Percentiles rank a stretch among this genome's conserved stretches.
phyloP scores from a whole-genome alignment of 2,888 invertebrate genomes.

The Trichopria drosophilae region DNA sequence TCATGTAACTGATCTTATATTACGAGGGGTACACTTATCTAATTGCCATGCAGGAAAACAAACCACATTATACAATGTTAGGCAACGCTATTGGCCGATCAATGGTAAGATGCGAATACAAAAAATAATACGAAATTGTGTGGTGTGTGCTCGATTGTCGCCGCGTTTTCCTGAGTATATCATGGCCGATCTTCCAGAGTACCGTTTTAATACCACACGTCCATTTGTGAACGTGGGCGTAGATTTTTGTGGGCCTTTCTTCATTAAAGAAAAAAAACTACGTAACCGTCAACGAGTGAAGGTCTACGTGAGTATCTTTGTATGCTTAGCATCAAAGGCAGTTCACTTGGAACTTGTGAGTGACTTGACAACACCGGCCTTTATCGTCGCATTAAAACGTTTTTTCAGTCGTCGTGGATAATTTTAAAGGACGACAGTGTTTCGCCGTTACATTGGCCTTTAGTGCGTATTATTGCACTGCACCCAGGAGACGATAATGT shows the following conservation, averaged over 20 bases:
- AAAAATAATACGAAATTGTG: constrained; percentile 16
- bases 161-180: neutral
- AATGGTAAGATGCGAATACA: constrained; percentile 23
- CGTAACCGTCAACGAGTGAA: constrained; percentile 30
- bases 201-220: neutral
- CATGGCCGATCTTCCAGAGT: neutral
- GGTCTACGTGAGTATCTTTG: constrained; percentile 29
- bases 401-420: constrained; percentile 27
- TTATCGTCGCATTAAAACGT: constrained; percentile 26
- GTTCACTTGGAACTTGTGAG: constrained; percentile 30
- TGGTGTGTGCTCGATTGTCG: constrained; percentile 5
- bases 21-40: constrained; percentile 4
- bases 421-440: constrained; percentile 24
- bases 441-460: constrained; percentile 35
- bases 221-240: constrained; percentile 19
- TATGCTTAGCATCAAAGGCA: constrained; percentile 29
- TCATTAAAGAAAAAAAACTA: constrained; percentile 27
- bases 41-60: constrained; percentile 21
- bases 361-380: constrained; percentile 30
- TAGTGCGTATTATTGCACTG: constrained; percentile 33
- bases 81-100: constrained; percentile 20
- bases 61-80: constrained; percentile 14
- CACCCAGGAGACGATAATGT: constrained; percentile 39
- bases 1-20: constrained; percentile 16
- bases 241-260: constrained; percentile 33